Conservation (phyloP, 2,113 vertebrate genomes). For the Gobiocypris rarus region DNA sequence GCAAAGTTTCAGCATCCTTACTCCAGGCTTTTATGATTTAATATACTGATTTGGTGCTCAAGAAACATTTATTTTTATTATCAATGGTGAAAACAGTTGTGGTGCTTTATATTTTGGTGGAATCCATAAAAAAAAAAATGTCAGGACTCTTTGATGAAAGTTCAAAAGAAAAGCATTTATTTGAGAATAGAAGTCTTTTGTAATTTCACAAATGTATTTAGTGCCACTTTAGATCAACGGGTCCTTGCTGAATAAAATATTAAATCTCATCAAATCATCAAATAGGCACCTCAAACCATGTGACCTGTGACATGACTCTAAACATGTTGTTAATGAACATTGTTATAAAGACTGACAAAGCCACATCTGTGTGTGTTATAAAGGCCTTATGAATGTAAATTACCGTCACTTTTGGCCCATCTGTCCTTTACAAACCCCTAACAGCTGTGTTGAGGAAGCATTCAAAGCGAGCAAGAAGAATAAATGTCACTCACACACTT, state of each 20-base stretch:
- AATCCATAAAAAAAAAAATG: too few species aligned
- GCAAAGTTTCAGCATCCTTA: not conserved
- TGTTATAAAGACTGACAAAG: conserved; percentile 6
- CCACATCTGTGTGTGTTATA: conserved; percentile 29
- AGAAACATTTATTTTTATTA: not conserved
- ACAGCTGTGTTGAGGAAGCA: conserved; percentile 37
- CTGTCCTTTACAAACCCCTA: conserved; percentile 40
- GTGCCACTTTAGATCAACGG: too few species aligned
- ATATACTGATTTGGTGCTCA: not conserved
- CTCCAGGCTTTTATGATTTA: not conserved
- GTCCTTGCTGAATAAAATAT: too few species aligned
- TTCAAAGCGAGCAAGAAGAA: conserved; percentile 14
- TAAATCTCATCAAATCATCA: not conserved
- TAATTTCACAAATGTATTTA: too few species aligned
- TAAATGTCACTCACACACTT: conserved; percentile 27
- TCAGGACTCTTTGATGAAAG: not conserved
- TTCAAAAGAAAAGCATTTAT: too few species aligned
- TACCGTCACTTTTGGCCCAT: conserved; percentile 34
- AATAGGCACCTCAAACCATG: not conserved
- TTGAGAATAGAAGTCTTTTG: too few species aligned
- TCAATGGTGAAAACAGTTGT: not conserved
- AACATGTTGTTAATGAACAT: not conserved
- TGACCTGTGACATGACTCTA: not conserved
- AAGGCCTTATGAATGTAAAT: conserved; percentile 27
- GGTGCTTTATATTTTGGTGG: not conserved